Evolutionary conservation across 2,888 invertebrate species (phyloP).

Genomic region (Epicampocera succincta): DNA sequence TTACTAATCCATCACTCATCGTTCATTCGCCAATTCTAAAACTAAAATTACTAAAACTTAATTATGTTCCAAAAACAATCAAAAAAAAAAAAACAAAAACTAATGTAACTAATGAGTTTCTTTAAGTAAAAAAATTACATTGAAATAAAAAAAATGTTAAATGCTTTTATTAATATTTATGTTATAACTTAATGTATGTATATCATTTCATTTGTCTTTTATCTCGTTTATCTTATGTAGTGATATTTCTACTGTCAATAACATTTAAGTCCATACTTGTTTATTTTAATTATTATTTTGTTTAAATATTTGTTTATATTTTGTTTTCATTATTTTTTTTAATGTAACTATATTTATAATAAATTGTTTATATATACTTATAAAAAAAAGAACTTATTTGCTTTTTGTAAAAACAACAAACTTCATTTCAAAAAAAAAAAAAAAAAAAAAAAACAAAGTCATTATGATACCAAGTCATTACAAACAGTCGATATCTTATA

Average conservation of each 20-base stretch:
- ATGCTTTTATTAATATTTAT: constrained; percentile 19
- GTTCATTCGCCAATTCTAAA: constrained; percentile 14
- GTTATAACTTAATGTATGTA: constrained; percentile 6
- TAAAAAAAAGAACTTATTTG: constrained; percentile 28
- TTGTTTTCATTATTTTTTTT: constrained; percentile 29
- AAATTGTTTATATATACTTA: constrained; percentile 65
- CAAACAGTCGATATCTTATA: constrained; percentile 52
- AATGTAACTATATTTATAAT: constrained; percentile 62
- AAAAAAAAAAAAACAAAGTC: constrained; percentile 16
- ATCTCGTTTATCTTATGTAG: constrained; percentile 51
- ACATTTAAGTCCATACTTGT: constrained; percentile 60
- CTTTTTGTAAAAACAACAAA: constrained; percentile 47
- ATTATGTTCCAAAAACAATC: neutral
- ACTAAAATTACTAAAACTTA: neutral
- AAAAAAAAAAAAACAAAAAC: neutral
- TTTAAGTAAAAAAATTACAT: constrained; percentile 13
- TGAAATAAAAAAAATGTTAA: constrained; percentile 4
- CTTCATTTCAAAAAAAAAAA: constrained; percentile 29
- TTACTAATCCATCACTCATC: constrained; percentile 40
- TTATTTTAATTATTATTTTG: constrained; percentile 35
- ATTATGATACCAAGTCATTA: too few species aligned
- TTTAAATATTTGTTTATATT: constrained; percentile 28
- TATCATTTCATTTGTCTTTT: constrained; percentile 30
- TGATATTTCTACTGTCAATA: constrained; percentile 68
- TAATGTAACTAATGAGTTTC: constrained; percentile 53